A percentile compares a stretch with the other conserved stretches of the same genome.
phyloP scores from a whole-genome alignment of 2,888 invertebrate species.

The Venusia cambrica region DNA sequence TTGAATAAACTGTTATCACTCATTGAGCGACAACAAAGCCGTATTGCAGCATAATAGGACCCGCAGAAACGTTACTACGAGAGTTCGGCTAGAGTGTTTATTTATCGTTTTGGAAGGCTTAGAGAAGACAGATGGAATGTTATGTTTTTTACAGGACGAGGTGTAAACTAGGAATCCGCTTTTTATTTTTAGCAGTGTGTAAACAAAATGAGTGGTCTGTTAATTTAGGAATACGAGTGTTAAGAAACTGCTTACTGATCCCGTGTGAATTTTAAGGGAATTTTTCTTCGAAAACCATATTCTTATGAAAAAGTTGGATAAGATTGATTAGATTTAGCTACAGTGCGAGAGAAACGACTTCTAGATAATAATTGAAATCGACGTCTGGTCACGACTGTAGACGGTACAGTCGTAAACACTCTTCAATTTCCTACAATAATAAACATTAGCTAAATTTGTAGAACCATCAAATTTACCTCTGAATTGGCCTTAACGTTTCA shows the following conservation, averaged over 20 bases:
- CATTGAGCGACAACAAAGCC: constrained; percentile 30
- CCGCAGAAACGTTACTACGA: constrained; percentile 52
- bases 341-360: constrained; percentile 66
- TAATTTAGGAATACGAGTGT: constrained; percentile 40
- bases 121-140: constrained; percentile 76
- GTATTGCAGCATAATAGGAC: constrained; percentile 46
- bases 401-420: constrained; percentile 50
- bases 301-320: constrained; percentile 57
- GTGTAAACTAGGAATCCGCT: constrained; percentile 64
- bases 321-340: constrained; percentile 68
- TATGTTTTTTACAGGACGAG: constrained; percentile 69
- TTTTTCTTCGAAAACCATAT: constrained; percentile 42
- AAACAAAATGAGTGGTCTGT: constrained; percentile 47
- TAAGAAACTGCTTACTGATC: constrained; percentile 2
- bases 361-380: constrained; percentile 78
- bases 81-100: constrained; percentile 73
- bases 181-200: constrained; percentile 57
- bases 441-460: too few species aligned
- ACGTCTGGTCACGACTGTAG: constrained; percentile 74
- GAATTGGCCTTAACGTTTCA: too few species aligned
- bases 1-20: too few species aligned
- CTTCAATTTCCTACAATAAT: too few species aligned
- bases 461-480: too few species aligned
- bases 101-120: constrained; percentile 78
- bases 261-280: constrained; percentile 15